Base-by-base conservation (phyloP, 2,888 invertebrate genomes). In the Cheilosia urbana region DNA sequence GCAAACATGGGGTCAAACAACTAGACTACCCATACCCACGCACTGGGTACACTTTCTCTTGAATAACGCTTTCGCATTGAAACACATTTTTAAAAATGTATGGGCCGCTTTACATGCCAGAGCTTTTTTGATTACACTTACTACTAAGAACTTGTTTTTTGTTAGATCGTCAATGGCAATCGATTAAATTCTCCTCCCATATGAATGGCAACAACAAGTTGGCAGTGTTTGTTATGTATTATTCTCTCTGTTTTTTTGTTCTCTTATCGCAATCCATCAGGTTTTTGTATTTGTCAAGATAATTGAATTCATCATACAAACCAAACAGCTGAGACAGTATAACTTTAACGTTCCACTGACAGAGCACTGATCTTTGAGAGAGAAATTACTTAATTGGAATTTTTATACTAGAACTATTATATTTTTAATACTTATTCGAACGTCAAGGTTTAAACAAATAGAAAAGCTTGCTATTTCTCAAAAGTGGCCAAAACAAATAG, bases 301-400 rank as follows among this genome's bases (percentile, higher is more conserved):
- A 4, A 27, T 57, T 27, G 24, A 17, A 34, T 24, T 17, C 7
- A 6, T 0, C 27, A 6, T 30, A 1, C 34, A 17, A 37, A 45
- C 17, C 24, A 63, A 65, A 53, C 73, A 62, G 62, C 63, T 73
- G 63, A 34, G n/a, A 66, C 49, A 75, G 75, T 66, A 57, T 15
- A 21, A 37, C 13, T 4, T 30, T 15, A 57, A 30, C 75, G 75
- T 57, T 57, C 27, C 65, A 49, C 27, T 30, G 49, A 37, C 19
- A 45, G 34, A 34, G 40, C 51, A 60, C 51, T 40, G 40, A 27
- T 60, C 11, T 24, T 19, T 7, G 7, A 9, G 6, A 21, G n/a
- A 40, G 30, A 7, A 24, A 27, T 27, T 55, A 11, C 13, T 24
- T 40, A 24, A 34, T 42, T 27, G 21, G 21, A 17, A 37, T 51